phyloP scores from a whole-genome alignment of 2,888 invertebrate genomes.

The Philereme transversata region DNA sequence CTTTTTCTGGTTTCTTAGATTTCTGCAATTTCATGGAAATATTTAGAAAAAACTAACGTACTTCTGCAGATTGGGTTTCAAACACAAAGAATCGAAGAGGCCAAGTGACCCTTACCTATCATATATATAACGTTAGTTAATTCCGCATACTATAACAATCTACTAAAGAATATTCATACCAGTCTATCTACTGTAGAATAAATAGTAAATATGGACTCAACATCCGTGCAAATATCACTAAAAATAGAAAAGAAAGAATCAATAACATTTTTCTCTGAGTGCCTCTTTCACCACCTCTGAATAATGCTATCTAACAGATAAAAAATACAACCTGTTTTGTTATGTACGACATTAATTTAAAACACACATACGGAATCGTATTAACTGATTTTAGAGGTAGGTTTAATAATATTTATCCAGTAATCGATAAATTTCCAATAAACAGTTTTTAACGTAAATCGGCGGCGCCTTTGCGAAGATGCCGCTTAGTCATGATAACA shows the following conservation, averaged over 20 bases:
- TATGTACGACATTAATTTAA: too few species aligned
- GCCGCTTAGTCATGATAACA: too few species aligned
- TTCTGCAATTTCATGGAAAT: slow-evolving; percentile 85
- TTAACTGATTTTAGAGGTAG: too few species aligned
- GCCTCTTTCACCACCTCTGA: too few species aligned
- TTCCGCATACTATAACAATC: slow-evolving; percentile 28
- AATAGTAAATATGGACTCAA: slow-evolving; percentile 16
- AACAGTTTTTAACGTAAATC: too few species aligned
- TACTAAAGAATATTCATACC: slow-evolving; percentile 30
- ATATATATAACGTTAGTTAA: slow-evolving; percentile 25
- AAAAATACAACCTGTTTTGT: too few species aligned
- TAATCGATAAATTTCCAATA: too few species aligned
- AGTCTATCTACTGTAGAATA: slow-evolving; percentile 24
- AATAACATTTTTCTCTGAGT: not conserved
- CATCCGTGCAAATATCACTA: slow-evolving; percentile 6
- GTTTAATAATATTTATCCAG: too few species aligned
- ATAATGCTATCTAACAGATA: too few species aligned
- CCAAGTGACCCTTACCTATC: not conserved
- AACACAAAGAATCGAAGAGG: not conserved
- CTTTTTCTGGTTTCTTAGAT: slow-evolving; percentile 91
- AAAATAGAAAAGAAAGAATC: not conserved
- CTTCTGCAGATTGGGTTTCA: slow-evolving; percentile 1
- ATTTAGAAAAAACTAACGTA: slow-evolving; percentile 48
- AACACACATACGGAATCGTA: too few species aligned
- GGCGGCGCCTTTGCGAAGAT: too few species aligned